Evolutionary conservation across 2,797 vertebrate species (phyloP).

Genomic region (Gouania willdenowi): DNA sequence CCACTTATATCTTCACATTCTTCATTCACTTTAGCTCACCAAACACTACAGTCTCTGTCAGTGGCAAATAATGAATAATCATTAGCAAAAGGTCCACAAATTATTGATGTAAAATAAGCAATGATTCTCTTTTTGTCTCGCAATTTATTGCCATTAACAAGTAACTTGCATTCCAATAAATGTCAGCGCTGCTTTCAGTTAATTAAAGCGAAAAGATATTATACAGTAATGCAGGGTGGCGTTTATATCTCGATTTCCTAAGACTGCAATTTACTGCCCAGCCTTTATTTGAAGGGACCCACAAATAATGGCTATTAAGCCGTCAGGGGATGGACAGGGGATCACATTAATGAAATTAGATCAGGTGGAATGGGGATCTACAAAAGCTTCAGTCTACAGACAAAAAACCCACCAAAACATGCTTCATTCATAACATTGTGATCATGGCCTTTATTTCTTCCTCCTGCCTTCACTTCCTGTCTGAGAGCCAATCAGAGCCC

Average conservation of each 20-base stretch:
- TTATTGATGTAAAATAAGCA: conserved; percentile 85
- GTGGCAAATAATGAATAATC: conserved; percentile 76
- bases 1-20: conserved; percentile 69
- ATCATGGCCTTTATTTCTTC: conserved; percentile 23
- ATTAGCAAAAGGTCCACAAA: conserved; percentile 79
- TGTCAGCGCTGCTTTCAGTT: conserved; percentile 97
- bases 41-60: conserved; percentile 67
- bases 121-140: conserved; percentile 82
- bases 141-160: conserved; percentile 92
- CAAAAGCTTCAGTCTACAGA: conserved; percentile 65
- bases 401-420: conserved; percentile 29
- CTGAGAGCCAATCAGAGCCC: conserved; percentile 79
- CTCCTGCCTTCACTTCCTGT: conserved; percentile 51
- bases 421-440: conserved; percentile 27
- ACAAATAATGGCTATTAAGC: conserved; percentile 99
- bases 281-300: conserved; percentile 95
- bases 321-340: conserved; percentile 90
- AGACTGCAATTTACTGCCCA: conserved; percentile 88
- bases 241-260: conserved; percentile 97
- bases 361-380: conserved; percentile 84
- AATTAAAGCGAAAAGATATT: conserved; percentile 99
- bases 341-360: conserved; percentile 98
- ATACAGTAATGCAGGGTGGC: conserved; percentile 93
- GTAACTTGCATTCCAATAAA: conserved; percentile 97
- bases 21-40: conserved; percentile 76